Percentiles rank a stretch among this genome's conserved stretches.
Evolutionary conservation across 2,888 invertebrate genomes (phyloP).

Genomic region (Callinectes sapidus): DNA sequence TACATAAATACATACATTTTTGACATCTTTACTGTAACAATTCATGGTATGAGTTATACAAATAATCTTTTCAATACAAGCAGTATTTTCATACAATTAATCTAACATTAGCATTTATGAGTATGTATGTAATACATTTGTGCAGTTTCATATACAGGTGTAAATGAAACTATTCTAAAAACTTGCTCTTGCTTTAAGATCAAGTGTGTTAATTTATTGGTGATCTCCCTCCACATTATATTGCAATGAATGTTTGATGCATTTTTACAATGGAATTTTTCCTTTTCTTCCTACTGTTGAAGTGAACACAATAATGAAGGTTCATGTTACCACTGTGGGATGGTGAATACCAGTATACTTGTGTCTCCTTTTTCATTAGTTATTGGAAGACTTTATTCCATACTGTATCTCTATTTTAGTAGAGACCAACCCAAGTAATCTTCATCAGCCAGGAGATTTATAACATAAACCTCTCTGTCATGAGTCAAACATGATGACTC

Average conservation of each 20-base stretch:
- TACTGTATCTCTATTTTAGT: not conserved
- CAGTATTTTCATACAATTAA: not conserved
- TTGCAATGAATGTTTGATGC: conserved; percentile 21
- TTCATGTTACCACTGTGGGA: not conserved
- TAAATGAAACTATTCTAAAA: not conserved
- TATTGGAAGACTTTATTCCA: too few species aligned
- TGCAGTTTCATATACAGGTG: not conserved
- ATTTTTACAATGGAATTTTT: conserved; percentile 1
- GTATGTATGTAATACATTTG: not conserved
- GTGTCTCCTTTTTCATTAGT: too few species aligned
- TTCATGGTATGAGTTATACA: not conserved
- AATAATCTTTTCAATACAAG: not conserved
- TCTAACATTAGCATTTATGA: not conserved
- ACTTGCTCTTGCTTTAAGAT: conserved; percentile 14
- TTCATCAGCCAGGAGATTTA: not conserved
- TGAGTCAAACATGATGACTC: too few species aligned
- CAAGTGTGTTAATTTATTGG: not conserved
- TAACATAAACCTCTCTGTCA: not conserved
- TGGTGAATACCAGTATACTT: too few species aligned
- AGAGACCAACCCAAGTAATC: not conserved
- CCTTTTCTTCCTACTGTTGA: not conserved
- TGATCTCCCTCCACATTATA: conserved; percentile 16
- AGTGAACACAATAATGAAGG: not conserved
- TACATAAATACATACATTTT: not conserved
- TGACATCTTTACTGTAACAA: not conserved